Conservation (phyloP, 2,888 invertebrate species). For the Drosophila niveifrons region DNA sequence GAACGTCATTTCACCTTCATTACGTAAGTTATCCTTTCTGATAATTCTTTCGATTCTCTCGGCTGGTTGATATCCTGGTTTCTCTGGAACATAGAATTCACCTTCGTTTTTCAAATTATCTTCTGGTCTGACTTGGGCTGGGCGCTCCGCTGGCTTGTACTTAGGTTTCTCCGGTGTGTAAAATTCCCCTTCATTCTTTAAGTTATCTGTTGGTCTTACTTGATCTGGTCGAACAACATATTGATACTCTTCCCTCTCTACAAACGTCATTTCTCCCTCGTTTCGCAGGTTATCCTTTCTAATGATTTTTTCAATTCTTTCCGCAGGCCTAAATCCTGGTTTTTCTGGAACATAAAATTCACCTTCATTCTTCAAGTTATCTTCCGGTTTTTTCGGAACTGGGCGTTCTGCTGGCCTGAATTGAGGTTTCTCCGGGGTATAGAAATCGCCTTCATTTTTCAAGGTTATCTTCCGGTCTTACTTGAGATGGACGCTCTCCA, state of each 20-base stretch:
- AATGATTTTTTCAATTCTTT: conserved; percentile 85
- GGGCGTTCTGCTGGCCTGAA: conserved; percentile 85
- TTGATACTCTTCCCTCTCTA: conserved; percentile 53
- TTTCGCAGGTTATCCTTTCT: conserved; percentile 86
- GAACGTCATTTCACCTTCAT: conserved; percentile 86
- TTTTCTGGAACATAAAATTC: conserved; percentile 86
- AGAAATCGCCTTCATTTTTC: conserved; percentile 86
- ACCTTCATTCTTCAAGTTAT: conserved; percentile 88
- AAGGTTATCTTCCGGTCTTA: conserved; percentile 10
- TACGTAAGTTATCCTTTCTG: conserved; percentile 74
- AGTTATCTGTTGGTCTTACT: conserved; percentile 85
- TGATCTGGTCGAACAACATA: conserved; percentile 86
- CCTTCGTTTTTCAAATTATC: conserved; percentile 81
- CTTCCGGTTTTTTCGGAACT: conserved; percentile 87
- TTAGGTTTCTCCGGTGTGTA: conserved; percentile 59
- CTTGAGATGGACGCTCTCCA: conserved; percentile 83
- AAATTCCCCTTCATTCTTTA: conserved; percentile 61
- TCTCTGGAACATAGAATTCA: conserved; percentile 62
- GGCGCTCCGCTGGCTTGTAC: conserved; percentile 86
- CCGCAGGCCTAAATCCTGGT: conserved; percentile 85
- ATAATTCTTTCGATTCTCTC: conserved; percentile 74
- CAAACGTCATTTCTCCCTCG: conserved; percentile 38
- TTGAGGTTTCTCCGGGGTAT: conserved; percentile 84
- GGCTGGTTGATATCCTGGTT: conserved; percentile 84
- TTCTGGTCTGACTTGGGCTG: conserved; percentile 85